These are phyloP conservation scores for Erebia palarica DNA, from an alignment of 2,888 invertebrate species.

Conservation along the genomic window DNA sequence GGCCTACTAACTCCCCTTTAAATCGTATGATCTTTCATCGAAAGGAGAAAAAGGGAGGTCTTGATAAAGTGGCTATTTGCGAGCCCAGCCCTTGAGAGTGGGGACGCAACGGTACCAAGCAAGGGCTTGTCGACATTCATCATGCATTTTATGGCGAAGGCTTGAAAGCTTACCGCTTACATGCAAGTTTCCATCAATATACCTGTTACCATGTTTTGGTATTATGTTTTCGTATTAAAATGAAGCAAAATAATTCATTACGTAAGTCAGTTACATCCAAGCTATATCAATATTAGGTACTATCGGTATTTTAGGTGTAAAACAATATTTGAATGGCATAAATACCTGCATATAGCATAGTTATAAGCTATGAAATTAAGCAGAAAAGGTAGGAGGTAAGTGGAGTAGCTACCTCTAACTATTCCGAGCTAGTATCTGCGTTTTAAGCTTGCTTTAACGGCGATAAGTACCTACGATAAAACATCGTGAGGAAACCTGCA, in stretches of 20 bases:
- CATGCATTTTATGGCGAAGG: slow-evolving; percentile 76
- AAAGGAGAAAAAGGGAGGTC: slow-evolving; percentile 54
- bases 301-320: neutral
- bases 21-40: slow-evolving; percentile 19
- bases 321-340: too few species aligned
- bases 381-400: too few species aligned
- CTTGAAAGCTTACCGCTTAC: slow-evolving; percentile 71
- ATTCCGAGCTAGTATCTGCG: too few species aligned
- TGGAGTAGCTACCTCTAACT: too few species aligned
- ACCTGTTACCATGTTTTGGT: slow-evolving; percentile 48
- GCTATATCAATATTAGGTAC: neutral
- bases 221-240: slow-evolving; percentile 30
- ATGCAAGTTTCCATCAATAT: slow-evolving; percentile 64
- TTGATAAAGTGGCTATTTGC: slow-evolving; percentile 53
- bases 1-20: slow-evolving; percentile 42
- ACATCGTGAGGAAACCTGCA: too few species aligned
- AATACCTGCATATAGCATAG: too few species aligned
- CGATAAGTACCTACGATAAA: too few species aligned
- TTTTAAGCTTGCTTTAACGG: too few species aligned
- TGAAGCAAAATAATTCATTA: slow-evolving; percentile 18
- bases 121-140: slow-evolving; percentile 76
- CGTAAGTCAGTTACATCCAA: neutral
- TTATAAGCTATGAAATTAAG: too few species aligned
- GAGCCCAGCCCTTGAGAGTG: slow-evolving; percentile 70
- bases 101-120: slow-evolving; percentile 74